These are phyloP conservation scores for Anableps anableps DNA, from an alignment of 2,797 vertebrate species.

Conservation along the genomic window DNA sequence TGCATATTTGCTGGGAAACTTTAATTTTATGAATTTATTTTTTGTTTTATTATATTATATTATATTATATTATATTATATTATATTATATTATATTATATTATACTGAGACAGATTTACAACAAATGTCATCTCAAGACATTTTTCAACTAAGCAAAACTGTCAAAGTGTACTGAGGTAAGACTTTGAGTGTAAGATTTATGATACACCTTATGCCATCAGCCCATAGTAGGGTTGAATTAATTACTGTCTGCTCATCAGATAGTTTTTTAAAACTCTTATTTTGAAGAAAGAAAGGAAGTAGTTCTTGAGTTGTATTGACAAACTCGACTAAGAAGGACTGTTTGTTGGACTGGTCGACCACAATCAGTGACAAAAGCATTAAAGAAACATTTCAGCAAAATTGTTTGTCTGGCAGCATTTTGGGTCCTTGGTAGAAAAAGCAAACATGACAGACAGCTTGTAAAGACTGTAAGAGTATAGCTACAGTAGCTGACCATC, in stretches of 20 bases:
- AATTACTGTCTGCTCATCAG: neutral
- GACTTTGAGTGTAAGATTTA: neutral
- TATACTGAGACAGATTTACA: neutral
- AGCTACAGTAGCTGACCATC: too few relatives aligned
- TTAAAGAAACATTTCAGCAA: neutral
- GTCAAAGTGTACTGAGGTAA: neutral
- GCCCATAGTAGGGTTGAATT: neutral
- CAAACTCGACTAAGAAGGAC: neutral
- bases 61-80: neutral
- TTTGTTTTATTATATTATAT: neutral
- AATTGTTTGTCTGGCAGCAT: neutral
- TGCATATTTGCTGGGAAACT: neutral
- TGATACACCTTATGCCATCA: neutral
- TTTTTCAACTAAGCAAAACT: neutral
- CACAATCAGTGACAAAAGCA: neutral
- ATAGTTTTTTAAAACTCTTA: neutral
- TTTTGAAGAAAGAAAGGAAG: neutral
- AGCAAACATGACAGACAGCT: too few relatives aligned
- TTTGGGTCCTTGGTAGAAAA: too few relatives aligned
- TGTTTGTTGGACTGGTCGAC: neutral
- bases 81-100: neutral
- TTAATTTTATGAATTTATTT: neutral
- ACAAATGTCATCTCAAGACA: neutral
- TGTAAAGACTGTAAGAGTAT: too few relatives aligned
- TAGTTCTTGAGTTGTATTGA: neutral